These are phyloP conservation scores for Saturnia pavonia DNA, from an alignment of 2,888 invertebrate genomes.

Conservation along the genomic window DNA sequence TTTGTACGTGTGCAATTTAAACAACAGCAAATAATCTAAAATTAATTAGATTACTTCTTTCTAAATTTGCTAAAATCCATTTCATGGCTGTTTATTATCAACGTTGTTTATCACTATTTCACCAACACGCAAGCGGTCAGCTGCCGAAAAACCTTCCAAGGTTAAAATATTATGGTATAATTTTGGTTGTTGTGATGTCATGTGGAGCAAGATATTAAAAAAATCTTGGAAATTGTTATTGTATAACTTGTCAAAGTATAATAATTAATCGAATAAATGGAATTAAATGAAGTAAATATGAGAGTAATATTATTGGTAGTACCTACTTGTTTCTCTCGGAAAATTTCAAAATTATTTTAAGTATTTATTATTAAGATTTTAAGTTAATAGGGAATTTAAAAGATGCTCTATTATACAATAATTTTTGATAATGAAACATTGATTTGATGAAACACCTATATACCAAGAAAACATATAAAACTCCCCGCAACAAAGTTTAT, in stretches of 20 bases:
- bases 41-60: neutral
- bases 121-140: slow-evolving; percentile 44
- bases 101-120: slow-evolving; percentile 3
- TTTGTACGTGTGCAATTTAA: neutral
- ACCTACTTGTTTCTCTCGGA: no score
- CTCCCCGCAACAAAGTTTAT: neutral
- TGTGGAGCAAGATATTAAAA: slow-evolving; percentile 28
- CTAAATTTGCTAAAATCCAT: slow-evolving; percentile 5
- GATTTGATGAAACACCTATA: neutral
- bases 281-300: no score
- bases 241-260: no score
- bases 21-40: neutral
- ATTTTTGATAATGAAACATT: no score
- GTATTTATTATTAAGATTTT: neutral
- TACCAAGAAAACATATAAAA: neutral
- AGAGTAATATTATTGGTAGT: no score
- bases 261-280: no score
- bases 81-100: neutral
- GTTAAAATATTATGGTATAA: slow-evolving; percentile 46
- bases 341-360: no score
- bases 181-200: slow-evolving; percentile 23
- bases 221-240: slow-evolving; percentile 10
- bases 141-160: slow-evolving; percentile 61
- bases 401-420: neutral
- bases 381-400: neutral